Evolutionary conservation across 30 jellyfish, hydroid and myxozoan genomes (phyloP).

Genomic region (Hydractinia symbiolongicarpus): DNA sequence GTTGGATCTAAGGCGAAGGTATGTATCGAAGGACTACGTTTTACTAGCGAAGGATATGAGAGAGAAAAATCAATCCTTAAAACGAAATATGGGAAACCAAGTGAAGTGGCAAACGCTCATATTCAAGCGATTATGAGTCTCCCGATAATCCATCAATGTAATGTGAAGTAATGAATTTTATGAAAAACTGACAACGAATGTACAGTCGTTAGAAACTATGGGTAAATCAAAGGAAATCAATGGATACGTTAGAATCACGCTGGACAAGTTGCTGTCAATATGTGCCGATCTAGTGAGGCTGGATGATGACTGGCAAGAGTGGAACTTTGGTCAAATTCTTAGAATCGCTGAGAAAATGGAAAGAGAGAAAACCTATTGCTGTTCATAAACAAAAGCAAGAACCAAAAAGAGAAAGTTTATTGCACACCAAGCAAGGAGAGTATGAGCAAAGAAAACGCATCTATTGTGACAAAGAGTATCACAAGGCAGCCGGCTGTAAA

Average conservation of each 20-base stretch:
- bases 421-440: not conserved
- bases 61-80: slow-evolving; percentile 50
- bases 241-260: slow-evolving; percentile 50
- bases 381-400: slow-evolving; percentile 6
- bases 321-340: slow-evolving; percentile 44
- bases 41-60: slow-evolving; percentile 59
- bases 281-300: slow-evolving; percentile 56
- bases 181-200: slow-evolving; percentile 37
- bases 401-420: too few relatives aligned
- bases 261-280: slow-evolving; percentile 58
- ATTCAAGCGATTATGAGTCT: slow-evolving; percentile 43
- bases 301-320: slow-evolving; percentile 62
- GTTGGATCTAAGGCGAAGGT: slow-evolving; percentile 19
- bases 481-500: slow-evolving; percentile 12
- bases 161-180: slow-evolving; percentile 33
- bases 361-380: slow-evolving; percentile 41
- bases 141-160: slow-evolving; percentile 37
- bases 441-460: not conserved
- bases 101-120: slow-evolving; percentile 57
- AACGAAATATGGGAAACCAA: slow-evolving; percentile 48
- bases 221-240: slow-evolving; percentile 40
- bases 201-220: slow-evolving; percentile 67
- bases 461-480: not conserved
- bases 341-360: slow-evolving; percentile 44
- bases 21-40: slow-evolving; percentile 41